Conservation (phyloP, 2,797 vertebrate species). For the Semotilus atromaculatus region DNA sequence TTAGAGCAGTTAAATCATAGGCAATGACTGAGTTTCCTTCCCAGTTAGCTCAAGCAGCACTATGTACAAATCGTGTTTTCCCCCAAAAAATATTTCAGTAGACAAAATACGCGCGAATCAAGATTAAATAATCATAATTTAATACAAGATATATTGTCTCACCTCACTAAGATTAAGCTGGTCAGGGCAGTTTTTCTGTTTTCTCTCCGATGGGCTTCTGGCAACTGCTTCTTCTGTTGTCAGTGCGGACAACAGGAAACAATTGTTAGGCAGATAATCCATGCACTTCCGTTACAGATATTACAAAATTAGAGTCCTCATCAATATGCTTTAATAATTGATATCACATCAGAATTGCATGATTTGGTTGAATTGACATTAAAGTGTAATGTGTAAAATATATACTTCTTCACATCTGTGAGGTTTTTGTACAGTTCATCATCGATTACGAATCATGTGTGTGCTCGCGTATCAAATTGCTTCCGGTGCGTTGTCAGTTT, state of each 20-base stretch:
- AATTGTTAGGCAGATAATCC: background rate
- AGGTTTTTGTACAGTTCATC: background rate
- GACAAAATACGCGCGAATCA: background rate
- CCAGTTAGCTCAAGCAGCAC: background rate
- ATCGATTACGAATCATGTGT: background rate
- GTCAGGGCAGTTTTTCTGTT: background rate
- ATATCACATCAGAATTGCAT: background rate
- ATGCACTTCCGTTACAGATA: background rate
- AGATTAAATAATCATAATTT: background rate
- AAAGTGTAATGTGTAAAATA: background rate
- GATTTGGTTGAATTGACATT: background rate
- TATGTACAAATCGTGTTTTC: background rate
- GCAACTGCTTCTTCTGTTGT: constrained; percentile 27
- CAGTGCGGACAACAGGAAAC: constrained; percentile 41
- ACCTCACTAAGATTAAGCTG: background rate
- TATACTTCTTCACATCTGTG: background rate
- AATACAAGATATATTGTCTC: background rate
- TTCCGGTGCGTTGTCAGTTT: constrained; percentile 4
- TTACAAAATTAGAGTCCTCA: constrained; percentile 10
- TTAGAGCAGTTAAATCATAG: background rate
- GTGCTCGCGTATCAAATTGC: background rate
- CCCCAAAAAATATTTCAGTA: background rate
- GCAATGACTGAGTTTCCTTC: background rate
- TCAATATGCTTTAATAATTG: background rate
- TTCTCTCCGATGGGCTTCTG: background rate